Evolutionary conservation across 1,140 invertebrate genomes (phyloP), one percentile per base, ranked within the genome.

Genomic region (Anastatus disparis): DNA sequence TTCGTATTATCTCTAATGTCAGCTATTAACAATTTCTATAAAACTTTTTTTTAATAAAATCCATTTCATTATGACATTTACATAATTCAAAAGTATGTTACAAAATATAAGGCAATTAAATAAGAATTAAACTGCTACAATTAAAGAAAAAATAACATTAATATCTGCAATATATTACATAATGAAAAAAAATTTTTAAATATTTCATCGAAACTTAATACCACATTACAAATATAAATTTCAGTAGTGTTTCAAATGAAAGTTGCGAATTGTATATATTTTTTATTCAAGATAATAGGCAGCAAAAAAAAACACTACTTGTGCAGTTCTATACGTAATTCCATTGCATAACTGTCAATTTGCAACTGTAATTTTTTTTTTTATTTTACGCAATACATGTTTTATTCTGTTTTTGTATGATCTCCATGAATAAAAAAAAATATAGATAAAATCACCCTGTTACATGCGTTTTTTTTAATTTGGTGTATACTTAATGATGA

Each of bases 261-360:
- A 58, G 52, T 67, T 67, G 53, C 7, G 40, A 67, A 35, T 56
- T 56, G 4, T 17, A 46, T 58, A 38, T 56, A 20, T 48, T 48
- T 22, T 48, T 48, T 64, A 35, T 67, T 50, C 0, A 17, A 24
- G 13, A 29, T 69, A 44, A 52, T 53, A n/a, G n/a, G n/a, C n/a
- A n/a, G n/a, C n/a, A 62, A 69, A 48, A 20, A 31, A 62, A 69
- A 69, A 61, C 53, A 7, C 27, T 59, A n/a, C 13, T 61, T 42
- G 22, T 24, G 13, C 46, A 15, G 17, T 6, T 50, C 0, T 22
- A 2, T 9, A 44, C 48, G 46, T 62, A 53, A 53, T 29, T 42
- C 46, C 22, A 48, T 52, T 61, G 35, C 35, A 26, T 24, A 61
- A 69, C 44, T 22, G 17, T 61, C 24, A 44, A 61, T 61, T 69